These are phyloP conservation scores for Sylvilagus bachmani DNA, from an alignment of 2,113 vertebrate species.

Conservation along the genomic window DNA sequence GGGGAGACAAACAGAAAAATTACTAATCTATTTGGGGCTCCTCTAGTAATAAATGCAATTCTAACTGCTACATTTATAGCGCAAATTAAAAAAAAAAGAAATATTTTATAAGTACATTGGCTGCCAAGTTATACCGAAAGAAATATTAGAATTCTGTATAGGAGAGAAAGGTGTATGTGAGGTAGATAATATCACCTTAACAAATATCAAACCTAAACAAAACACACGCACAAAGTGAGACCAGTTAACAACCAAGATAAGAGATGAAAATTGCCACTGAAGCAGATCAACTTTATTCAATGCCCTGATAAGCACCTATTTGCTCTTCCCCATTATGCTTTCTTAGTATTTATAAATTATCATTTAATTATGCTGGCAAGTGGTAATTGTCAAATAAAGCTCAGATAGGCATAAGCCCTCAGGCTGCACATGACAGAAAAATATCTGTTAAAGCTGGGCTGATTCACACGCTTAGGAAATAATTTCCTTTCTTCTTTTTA, in stretches of 20 bases:
- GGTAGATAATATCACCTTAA: slow-evolving; percentile 85
- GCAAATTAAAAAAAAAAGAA: slow-evolving; percentile 62
- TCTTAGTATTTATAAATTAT: slow-evolving; percentile 97
- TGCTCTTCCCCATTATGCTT: slow-evolving; percentile 94
- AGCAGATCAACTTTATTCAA: slow-evolving; percentile 94
- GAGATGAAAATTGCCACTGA: slow-evolving; percentile 93
- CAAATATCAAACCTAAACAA: slow-evolving; percentile 88
- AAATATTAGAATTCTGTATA: slow-evolving; percentile 60
- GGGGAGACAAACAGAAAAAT: slow-evolving; percentile 42
- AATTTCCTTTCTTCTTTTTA: slow-evolving; percentile 91
- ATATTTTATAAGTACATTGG: slow-evolving; percentile 75
- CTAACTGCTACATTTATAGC: slow-evolving; percentile 15
- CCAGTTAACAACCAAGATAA: slow-evolving; percentile 92
- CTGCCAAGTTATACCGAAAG: slow-evolving; percentile 75
- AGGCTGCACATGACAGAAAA: slow-evolving; percentile 91
- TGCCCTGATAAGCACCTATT: slow-evolving; percentile 94
- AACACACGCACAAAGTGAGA: slow-evolving; percentile 82
- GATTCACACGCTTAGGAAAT: slow-evolving; percentile 92
- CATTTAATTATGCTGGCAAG: slow-evolving; percentile 96
- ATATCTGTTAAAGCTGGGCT: slow-evolving; percentile 91
- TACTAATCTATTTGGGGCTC: slow-evolving; percentile 40
- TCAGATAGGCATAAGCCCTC: slow-evolving; percentile 92
- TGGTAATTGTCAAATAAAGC: slow-evolving; percentile 95
- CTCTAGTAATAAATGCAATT: slow-evolving; percentile 21
- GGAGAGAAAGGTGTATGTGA: slow-evolving; percentile 74